Evolutionary conservation across 2,888 invertebrate species (phyloP), one percentile per base, ranked within the genome.

Genomic region (Eugnorisma glareosa): DNA sequence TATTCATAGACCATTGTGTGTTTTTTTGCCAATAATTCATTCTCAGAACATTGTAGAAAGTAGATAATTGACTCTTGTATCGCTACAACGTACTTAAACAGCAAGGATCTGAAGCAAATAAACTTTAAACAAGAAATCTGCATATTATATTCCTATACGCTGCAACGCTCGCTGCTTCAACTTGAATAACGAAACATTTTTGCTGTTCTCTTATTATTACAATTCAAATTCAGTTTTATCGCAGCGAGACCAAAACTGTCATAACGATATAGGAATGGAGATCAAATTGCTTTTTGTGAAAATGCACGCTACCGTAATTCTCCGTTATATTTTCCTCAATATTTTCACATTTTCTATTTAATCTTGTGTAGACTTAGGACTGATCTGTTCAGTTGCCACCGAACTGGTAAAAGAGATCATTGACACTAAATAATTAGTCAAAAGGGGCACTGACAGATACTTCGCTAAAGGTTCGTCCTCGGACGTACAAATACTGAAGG

Each of bases 181-280:
- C 18, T 45, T 51, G 15, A 43, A 57, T 28, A 79, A 28, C 51
- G 8, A 66, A 69, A 57, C 21, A 18, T 57, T 40, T 82, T 31
- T 70, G 21, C 10, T 59, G 51, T 57, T 64, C 4, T 28, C 24
- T n/a, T 81, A 81, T 66, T 75, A 81, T 75, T 43, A 48, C 40
- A 75, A 57, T 75, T 75, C 54, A 57, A 64, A 57, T 74, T 66
- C 64, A 81, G 35, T 57, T 40, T 66, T 48, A 48, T 24, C 4
- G 24, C 10, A 57, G 37, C 31, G 13, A 57, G 31, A 75, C 57
- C 28, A 64, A 75, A 57, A n/a, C 35, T n/a, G 15, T 28, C 8
- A 24, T 43, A 80, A 45, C 21, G 2, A 5, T 45, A 24, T 37
- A 45, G 40, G 18, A 40, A 75, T 57, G 10, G 24, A 57, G 40